Percentiles rank a stretch among this genome's conserved stretches.
These are phyloP conservation scores for Glandiceps talaboti DNA, from an alignment of 53 echinoderm and acorn worm genomes.

Conservation along the genomic window DNA sequence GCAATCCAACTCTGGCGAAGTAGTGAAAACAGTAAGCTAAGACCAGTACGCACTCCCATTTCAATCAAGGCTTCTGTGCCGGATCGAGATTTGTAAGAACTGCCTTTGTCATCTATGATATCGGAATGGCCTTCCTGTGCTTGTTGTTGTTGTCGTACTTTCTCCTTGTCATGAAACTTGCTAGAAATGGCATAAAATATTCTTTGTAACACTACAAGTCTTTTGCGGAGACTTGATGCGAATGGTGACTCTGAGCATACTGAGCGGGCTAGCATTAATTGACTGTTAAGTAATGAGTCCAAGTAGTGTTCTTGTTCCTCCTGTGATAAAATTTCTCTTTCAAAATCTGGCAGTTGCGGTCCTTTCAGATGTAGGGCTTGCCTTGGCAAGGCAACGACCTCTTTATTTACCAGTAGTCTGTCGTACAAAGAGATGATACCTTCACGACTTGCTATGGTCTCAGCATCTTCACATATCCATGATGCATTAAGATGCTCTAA, in stretches of 20 bases:
- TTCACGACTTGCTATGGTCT: slow-evolving; percentile 66
- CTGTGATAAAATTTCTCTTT: slow-evolving; percentile 59
- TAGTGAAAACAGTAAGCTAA: slow-evolving; percentile 86
- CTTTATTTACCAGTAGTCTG: slow-evolving; percentile 75
- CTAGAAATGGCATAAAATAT: slow-evolving; percentile 84
- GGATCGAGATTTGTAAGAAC: slow-evolving; percentile 44
- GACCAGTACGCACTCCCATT: slow-evolving; percentile 94
- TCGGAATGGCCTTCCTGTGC: slow-evolving; percentile 70
- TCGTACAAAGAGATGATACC: slow-evolving; percentile 68
- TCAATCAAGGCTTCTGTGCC: slow-evolving; percentile 92
- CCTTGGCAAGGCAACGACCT: slow-evolving; percentile 60
- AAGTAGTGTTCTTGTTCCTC: slow-evolving; percentile 94
- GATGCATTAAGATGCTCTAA: slow-evolving; percentile 95
- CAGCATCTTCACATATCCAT: slow-evolving; percentile 90
- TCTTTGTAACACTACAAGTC: slow-evolving; percentile 59
- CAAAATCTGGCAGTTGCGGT: slow-evolving; percentile 91
- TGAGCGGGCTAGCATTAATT: slow-evolving; percentile 65
- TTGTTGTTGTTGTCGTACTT: slow-evolving; percentile 85
- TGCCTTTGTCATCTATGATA: slow-evolving; percentile 58
- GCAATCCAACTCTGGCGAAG: slow-evolving; percentile 84
- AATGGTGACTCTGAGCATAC: slow-evolving; percentile 90
- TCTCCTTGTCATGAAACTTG: slow-evolving; percentile 97
- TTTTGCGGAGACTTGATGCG: slow-evolving; percentile 59
- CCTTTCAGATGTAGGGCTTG: slow-evolving; percentile 83
- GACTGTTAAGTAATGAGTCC: slow-evolving; percentile 58